A percentile compares a stretch with the other conserved stretches of the same genome.
These are phyloP conservation scores for Ahaetulla prasina DNA, from an alignment of 2,113 vertebrate species.

Conservation along the genomic window DNA sequence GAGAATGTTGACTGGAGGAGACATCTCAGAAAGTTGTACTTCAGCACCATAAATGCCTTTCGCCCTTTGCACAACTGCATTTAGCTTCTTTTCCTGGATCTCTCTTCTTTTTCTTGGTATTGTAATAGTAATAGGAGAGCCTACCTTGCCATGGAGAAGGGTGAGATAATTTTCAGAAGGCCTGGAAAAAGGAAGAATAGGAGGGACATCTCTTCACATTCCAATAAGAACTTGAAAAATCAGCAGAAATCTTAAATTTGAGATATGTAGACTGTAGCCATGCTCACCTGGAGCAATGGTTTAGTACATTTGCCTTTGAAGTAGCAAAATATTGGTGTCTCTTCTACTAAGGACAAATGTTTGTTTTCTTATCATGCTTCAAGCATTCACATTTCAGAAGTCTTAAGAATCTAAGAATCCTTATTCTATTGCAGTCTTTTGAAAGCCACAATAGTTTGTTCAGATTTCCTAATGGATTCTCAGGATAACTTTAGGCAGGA, in stretches of 20 bases:
- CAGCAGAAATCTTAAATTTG: slow-evolving; percentile 9
- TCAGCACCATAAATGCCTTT: background rate
- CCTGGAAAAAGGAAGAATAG: background rate
- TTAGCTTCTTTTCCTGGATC: background rate
- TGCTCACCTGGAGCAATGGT: background rate
- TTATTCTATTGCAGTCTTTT: slow-evolving; percentile 2
- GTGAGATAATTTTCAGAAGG: background rate
- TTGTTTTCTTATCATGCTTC: background rate
- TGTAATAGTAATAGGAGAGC: background rate
- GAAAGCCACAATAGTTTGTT: slow-evolving; percentile 28
- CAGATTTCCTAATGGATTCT: slow-evolving; percentile 7
- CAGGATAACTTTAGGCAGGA: slow-evolving; percentile 38
- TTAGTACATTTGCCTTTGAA: slow-evolving; percentile 21
- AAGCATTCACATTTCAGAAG: background rate
- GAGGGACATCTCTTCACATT: background rate
- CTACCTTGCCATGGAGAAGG: too few species aligned
- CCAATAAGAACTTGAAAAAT: background rate
- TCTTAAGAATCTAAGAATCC: background rate
- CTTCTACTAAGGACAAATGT: background rate
- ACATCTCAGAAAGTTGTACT: background rate
- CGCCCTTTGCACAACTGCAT: background rate
- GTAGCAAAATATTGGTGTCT: background rate
- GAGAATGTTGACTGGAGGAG: background rate
- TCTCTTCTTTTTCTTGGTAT: background rate
- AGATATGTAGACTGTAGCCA: background rate